Conservation (phyloP, 2,113 vertebrate species). For the Raja brachyura region DNA sequence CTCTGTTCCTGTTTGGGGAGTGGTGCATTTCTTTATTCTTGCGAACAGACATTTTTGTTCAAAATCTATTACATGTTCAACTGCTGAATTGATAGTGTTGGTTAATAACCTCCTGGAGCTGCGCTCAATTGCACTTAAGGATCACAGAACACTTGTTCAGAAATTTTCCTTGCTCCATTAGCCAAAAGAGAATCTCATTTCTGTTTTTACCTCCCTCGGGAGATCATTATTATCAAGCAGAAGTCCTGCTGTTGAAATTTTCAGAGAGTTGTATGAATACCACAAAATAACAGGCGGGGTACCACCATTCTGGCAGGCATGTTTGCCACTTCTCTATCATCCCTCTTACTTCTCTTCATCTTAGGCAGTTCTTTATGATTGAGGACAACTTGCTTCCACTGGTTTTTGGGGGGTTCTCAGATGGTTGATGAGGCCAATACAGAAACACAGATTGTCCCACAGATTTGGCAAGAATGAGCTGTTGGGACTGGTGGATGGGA, state of each 20-base stretch:
- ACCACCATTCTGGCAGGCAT: too few relatives aligned
- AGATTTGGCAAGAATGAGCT: too few relatives aligned
- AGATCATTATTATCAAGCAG: neutral
- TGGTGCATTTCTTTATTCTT: neutral
- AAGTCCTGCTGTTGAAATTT: neutral
- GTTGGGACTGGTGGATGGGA: too few relatives aligned
- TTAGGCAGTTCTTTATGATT: neutral
- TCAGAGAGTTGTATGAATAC: neutral
- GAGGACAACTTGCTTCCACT: too few relatives aligned
- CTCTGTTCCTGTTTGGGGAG: neutral
- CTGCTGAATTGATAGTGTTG: neutral
- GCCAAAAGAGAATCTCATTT: neutral
- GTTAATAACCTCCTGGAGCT: neutral
- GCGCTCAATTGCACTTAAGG: neutral
- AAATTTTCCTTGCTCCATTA: neutral
- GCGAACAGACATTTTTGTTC: neutral
- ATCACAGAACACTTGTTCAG: constrained; percentile 8
- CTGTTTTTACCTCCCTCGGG: neutral
- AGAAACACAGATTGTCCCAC: too few relatives aligned
- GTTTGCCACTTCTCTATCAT: neutral
- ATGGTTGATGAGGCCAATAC: too few relatives aligned
- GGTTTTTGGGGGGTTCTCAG: too few relatives aligned
- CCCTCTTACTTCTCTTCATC: neutral
- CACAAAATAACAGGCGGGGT: neutral
- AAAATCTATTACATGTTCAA: neutral